Evolutionary conservation across 2,113 vertebrate species (phyloP).

Genomic region (Poicephalus gulielmi): DNA sequence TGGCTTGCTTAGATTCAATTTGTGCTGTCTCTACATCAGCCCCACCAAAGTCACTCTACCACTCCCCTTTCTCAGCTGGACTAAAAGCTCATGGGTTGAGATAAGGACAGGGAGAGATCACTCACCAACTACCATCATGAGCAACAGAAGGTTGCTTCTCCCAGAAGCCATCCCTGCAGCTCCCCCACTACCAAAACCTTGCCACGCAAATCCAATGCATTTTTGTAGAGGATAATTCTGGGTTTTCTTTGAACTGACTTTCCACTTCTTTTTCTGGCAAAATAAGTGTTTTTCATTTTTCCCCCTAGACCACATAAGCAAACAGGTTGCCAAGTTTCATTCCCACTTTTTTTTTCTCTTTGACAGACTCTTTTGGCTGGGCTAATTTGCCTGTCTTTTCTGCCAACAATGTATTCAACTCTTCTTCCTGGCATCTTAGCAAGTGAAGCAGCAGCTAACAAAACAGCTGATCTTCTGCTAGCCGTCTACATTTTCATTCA

Average conservation of each 20-base stretch:
- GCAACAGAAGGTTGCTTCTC: neutral
- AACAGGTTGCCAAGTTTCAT: neutral
- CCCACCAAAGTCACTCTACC: neutral
- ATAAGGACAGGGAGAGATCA: neutral
- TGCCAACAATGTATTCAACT: neutral
- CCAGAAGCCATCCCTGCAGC: neutral
- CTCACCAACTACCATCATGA: neutral
- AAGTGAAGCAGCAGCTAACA: neutral
- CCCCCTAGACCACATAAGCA: neutral
- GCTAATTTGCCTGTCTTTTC: neutral
- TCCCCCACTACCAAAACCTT: neutral
- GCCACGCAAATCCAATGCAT: neutral
- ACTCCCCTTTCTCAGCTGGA: neutral
- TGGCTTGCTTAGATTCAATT: neutral
- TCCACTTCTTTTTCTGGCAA: neutral
- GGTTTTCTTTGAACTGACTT: neutral
- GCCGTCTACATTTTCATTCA: neutral
- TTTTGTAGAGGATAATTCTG: neutral
- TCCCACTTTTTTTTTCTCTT: neutral
- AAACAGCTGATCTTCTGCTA: neutral
- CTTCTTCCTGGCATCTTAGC: neutral
- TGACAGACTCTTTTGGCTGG: neutral
- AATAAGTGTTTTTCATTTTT: neutral
- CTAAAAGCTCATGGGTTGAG: neutral
- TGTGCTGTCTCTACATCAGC: neutral